Base-by-base conservation (phyloP, 2,888 invertebrate species). In the Apoda limacodes region DNA sequence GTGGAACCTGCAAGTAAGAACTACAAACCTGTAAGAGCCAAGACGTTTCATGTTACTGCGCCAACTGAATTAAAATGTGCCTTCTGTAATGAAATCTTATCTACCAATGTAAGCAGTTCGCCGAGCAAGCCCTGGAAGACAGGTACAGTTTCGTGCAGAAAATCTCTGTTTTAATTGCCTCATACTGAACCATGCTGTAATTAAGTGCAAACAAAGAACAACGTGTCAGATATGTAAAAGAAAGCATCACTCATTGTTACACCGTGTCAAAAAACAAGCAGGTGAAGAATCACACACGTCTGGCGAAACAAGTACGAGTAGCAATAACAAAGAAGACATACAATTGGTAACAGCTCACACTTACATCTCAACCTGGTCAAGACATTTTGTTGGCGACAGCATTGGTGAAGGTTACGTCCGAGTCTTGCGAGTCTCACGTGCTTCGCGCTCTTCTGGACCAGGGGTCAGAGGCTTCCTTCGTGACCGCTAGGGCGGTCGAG, bases 401-500 rank as follows among this genome's bases (percentile, higher is more conserved):
- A n/a, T n/a, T n/a, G n/a, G n/a, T n/a, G n/a, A n/a, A n/a, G n/a
- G n/a, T n/a, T n/a, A n/a, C n/a, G n/a, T n/a, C n/a, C n/a, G n/a
- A n/a, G n/a, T n/a, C n/a, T n/a, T n/a, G 40, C 9, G 13, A 31
- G 6, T 9, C 26, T 30, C 38, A 38, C 27, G 19, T 30, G 17
- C 33, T 42, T 26, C 36, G 44, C 21, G 41, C 37, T 17, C 31
- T 43, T 15, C 34, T 46, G 33, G 43, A 46, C 30, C 43, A 45
- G 29, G 46, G 45, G 1, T 47, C 45, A 21, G 41, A 43, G 32
- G 46, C 45, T 22, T 42, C 47, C 17, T 45, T 47, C 19, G 25
- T 47, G 6, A 32, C 43, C 10, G 39, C 37, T 20, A 31, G 38
- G 31, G 33, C 27, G 13, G 43, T 38, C 7, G 34, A 41, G 19